Evolutionary conservation across 2,797 vertebrate species (phyloP), one percentile per base, ranked within the genome.

Genomic region (Amblyopsis hoosieri): DNA sequence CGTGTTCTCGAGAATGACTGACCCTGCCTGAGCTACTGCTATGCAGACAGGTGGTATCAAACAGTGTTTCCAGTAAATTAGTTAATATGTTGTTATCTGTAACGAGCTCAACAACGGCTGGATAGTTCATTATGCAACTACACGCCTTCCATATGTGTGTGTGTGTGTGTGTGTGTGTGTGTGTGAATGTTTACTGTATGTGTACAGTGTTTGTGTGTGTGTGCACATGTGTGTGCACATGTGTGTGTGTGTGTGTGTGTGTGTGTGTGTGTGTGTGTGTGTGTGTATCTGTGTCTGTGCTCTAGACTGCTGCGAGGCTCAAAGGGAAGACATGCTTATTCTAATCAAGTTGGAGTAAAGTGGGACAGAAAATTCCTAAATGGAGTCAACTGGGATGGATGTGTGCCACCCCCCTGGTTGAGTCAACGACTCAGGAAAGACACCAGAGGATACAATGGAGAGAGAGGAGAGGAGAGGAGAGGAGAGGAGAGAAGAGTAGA

Each of bases 311-410:
- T 57, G 47, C 53, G 55, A 67, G 4, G 37, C 49, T 63, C 52
- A 74, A 60, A 70, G 52, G 42, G 46, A 54, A 57, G 15, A 11
- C 54, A 37, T 55, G 65, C 57, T 37, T 47, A 60, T 42, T 71
- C 65, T 67, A 62, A 80, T 73, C 62, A 68, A 72, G 53, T 55
- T 45, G 45, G 72, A 62, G 54, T 66, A 76, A 81, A 86, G 29
- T 8, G 52, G 55, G 68, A 63, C 64, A 58, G 23, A 75, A 49
- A 0, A 62, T 66, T 64, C 63, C 47, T 51, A 67, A 75, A 79
- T 57, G 70, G 60, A 54, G 67, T 60, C 62, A 67, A 72, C 62
- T 67, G 65, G 53, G 60, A 49, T 58, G 45, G 42, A 11, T 15
- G 47, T 75, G 52, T 57, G 62, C 64, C 52, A 37, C 13, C 42